Evolutionary conservation across 2,888 invertebrate genomes (phyloP).

Genomic region (Andrena trimmerana): DNA sequence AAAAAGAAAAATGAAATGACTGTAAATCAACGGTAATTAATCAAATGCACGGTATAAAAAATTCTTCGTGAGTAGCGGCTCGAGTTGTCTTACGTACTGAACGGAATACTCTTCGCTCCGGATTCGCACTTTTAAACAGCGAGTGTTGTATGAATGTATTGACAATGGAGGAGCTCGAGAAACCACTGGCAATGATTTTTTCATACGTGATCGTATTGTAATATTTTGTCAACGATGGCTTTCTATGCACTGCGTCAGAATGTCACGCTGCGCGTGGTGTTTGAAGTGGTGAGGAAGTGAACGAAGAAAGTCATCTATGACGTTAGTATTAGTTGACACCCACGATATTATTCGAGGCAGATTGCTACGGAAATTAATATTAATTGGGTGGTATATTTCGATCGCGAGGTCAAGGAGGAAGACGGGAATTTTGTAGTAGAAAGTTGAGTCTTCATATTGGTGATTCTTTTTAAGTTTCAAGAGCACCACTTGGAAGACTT

Average conservation of each 20-base stretch:
- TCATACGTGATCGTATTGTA: slow-evolving; percentile 1
- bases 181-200: slow-evolving; percentile 22
- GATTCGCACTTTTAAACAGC: background rate
- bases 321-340: background rate
- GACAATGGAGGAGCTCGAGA: slow-evolving; percentile 20
- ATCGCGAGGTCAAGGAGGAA: background rate
- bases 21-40: slow-evolving; percentile 22
- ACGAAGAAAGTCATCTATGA: slow-evolving; percentile 46
- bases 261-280: background rate
- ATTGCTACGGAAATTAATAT: slow-evolving; percentile 16
- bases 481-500: background rate
- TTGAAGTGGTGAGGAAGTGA: background rate
- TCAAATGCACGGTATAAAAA: slow-evolving; percentile 22
- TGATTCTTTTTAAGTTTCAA: background rate
- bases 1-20: slow-evolving; percentile 50
- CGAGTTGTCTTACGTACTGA: background rate
- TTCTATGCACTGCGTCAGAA: background rate
- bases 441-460: background rate
- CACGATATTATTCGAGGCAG: slow-evolving; percentile 36
- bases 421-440: background rate
- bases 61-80: slow-evolving; percentile 18
- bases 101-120: background rate
- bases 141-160: background rate
- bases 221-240: slow-evolving; percentile 42
- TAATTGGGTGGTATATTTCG: too few relatives aligned